Evolutionary conservation across 2,113 vertebrate genomes (phyloP), one percentile per base, ranked within the genome.

Genomic region (Xiphophorus hellerii): DNA sequence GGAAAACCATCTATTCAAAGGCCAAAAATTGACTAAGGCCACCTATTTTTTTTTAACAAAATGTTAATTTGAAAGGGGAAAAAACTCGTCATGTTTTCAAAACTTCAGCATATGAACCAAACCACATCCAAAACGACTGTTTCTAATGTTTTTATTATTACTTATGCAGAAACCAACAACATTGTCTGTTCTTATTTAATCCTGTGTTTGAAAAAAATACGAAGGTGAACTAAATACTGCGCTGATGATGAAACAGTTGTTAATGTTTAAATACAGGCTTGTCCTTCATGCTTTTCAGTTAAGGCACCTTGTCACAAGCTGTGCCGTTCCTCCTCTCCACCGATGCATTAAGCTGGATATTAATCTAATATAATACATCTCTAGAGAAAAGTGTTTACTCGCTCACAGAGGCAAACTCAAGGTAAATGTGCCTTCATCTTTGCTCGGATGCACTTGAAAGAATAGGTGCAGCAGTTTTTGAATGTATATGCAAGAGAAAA

Each of bases 401-500:
- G 74, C 67, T 80, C 69, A 20, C 73, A 10, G 71, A 39, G 63
- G 5, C 62, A 25, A 25, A 80, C 71, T 71, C 42, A 51, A 84
- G 62, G 62, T 75, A 86, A 51, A 83, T 77, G 62, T 28, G 60
- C 73, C 73, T 68, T 77, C 66, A 62, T 51, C 70, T 77, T 10
- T 73, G 73, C 66, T 69, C 73, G 62, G 76, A 82, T 61, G 22
- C 80, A 69, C 54, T 48, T 28, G 10, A 71, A 72, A 66, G 68
- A 33, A 73, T 64, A 66, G 29, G 42, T 68, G 71, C 73, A 67
- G 69, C 66, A 28, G 69, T 37, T 69, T 80, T 64, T 58, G 42
- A 64, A n/a, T 76, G 69, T 81, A 48, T 75, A 73, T 76, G 75
- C 69, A 62, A 62, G 78, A 71, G 77, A 84, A 86, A 83, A 81